Evolutionary conservation across 2,888 invertebrate species (phyloP).

Genomic region (Cephus nigrinus): DNA sequence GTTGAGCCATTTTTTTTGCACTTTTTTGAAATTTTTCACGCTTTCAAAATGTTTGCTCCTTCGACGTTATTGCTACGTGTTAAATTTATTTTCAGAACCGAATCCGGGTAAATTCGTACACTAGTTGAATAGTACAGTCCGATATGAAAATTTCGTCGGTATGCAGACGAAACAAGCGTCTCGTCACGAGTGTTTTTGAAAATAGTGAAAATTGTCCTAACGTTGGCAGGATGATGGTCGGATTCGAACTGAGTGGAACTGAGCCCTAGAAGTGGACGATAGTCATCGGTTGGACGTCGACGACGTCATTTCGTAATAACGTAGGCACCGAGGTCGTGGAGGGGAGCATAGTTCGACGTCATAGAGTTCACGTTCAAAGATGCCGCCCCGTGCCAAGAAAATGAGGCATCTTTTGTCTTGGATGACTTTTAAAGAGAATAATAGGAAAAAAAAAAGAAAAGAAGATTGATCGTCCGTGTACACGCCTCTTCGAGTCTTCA

Average conservation of each 20-base stretch:
- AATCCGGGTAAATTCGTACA: background rate
- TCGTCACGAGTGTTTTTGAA: background rate
- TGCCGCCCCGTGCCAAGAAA: background rate
- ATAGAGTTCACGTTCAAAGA: background rate
- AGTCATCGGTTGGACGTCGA: constrained; percentile 15
- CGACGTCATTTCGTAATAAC: constrained; percentile 15
- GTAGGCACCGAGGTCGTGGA: constrained; percentile 2
- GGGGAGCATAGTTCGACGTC: constrained; percentile 1
- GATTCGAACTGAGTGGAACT: constrained; percentile 13
- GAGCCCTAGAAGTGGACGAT: constrained; percentile 14
- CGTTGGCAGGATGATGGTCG: background rate
- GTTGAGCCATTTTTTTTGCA: background rate
- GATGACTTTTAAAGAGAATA: background rate
- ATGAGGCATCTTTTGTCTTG: background rate
- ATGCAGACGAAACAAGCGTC: background rate
- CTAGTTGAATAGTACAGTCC: background rate
- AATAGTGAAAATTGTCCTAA: background rate
- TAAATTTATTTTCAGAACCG: background rate
- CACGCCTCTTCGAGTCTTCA: background rate
- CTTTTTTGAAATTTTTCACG: background rate
- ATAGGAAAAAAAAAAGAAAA: background rate
- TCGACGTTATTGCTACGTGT: background rate
- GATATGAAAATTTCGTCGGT: too few species aligned
- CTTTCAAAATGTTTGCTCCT: background rate
- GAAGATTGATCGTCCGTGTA: background rate